Evolutionary conservation across 2,113 vertebrate genomes (phyloP), one percentile per base, ranked within the genome.

Genomic region (Semnornis frantzii): DNA sequence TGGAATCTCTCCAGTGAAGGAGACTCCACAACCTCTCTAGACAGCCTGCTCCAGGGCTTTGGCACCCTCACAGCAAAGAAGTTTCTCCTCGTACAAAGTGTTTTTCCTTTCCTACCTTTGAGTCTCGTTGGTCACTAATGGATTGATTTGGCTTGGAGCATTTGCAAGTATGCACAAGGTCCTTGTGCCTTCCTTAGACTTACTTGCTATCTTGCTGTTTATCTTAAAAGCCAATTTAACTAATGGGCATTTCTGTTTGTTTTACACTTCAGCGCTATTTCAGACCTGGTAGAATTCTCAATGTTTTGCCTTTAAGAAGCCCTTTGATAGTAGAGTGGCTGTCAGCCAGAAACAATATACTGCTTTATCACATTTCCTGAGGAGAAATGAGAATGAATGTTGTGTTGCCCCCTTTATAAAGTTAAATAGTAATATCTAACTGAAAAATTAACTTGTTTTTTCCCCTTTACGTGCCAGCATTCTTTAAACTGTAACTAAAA

Each of bases 281-380:
- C 73, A 77, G 66, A 69, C n/a, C 19, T 37, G 15, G 50, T 76
- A 62, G n/a, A 90, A 81, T 57, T 81, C 59, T 34, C 15, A 6
- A 3, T 75, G 70, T 94, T 90, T 16, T 0, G n/a, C 48, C 82
- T 96, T 93, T 92, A 91, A 95, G 87, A 94, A 92, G 68, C 60
- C 48, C 6, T 39, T 2, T 87, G 58, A 48, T 77, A 48, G 84
- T 66, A 25, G 42, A 14, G 57, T 63, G 66, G 71, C 75, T 79
- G 73, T 59, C 82, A 80, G 92, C 74, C 85, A 93, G 84, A 74
- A 91, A 62, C 76, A 85, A 37, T 76, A 31, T 25, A 66, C 46
- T 73, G 21, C 59, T 94, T 82, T 88, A 34, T 83, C 44, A 89
- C 23, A 39, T 89, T 96, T 88, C 71, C 65, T 64, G 74, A 82